A percentile compares a stretch with the other conserved stretches of the same genome.
These are phyloP conservation scores for Conus betulinus DNA, from an alignment of 1,140 invertebrate species.

Conservation along the genomic window DNA sequence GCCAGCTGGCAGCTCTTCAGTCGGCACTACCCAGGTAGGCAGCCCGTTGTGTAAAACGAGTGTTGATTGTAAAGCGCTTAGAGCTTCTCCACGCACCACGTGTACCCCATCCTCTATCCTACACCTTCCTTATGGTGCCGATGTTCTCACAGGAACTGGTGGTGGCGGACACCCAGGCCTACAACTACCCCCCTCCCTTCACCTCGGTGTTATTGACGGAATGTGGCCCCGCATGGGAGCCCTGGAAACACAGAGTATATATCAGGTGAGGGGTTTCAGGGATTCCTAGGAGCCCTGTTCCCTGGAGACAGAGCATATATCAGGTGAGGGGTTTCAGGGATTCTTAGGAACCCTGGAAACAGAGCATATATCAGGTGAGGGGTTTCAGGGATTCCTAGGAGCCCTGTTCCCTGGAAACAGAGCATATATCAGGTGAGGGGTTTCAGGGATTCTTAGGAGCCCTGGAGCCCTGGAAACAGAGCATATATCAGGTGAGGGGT, in stretches of 20 bases:
- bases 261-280: constrained; percentile 72
- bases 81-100: no score
- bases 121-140: not conserved
- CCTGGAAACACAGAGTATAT: constrained; percentile 77
- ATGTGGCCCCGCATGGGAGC: constrained; percentile 61
- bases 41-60: no score
- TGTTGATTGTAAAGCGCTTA: no score
- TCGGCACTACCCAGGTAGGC: no score
- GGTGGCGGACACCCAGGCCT: constrained; percentile 53
- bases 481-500: constrained; percentile 79
- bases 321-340: no score
- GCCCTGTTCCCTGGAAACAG: no score
- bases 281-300: no score
- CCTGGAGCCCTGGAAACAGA: constrained; percentile 62
- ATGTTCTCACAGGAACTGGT: constrained; percentile 62
- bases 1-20: no score
- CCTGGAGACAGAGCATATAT: no score
- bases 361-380: constrained; percentile 79
- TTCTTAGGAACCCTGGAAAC: constrained; percentile 55
- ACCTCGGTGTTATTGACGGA: constrained; percentile 49
- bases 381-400: no score
- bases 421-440: no score
- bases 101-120: no score
- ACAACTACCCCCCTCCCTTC: constrained; percentile 39
- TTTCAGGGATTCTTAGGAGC: constrained; percentile 46